phyloP scores from a whole-genome alignment of 2,113 vertebrate genomes.

The Gallinago jamesoni region DNA sequence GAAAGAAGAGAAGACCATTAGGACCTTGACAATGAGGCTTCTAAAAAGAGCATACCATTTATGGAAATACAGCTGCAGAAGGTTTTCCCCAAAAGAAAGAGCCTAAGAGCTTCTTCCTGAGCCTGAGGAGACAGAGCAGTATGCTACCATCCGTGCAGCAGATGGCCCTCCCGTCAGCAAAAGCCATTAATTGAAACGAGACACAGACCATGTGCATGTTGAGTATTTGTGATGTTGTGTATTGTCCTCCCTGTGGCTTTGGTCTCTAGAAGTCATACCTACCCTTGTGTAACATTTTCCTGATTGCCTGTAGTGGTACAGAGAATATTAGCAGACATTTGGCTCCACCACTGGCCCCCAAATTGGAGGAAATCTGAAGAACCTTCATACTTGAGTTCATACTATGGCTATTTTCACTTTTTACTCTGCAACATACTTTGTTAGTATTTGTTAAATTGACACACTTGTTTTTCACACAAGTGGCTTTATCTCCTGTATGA shows the following conservation, averaged over 20 bases:
- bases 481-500: not conserved
- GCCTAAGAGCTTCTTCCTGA: not conserved
- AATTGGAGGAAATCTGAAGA: not conserved
- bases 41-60: not conserved
- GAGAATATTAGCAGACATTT: not conserved
- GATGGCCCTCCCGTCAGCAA: too few relatives aligned
- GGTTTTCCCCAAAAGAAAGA: not conserved
- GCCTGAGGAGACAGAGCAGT: not conserved
- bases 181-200: fast-evolving
- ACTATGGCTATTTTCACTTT: not conserved
- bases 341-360: fast-evolving
- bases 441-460: not conserved
- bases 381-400: not conserved
- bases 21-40: not conserved
- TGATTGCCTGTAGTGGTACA: not conserved
- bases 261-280: not conserved
- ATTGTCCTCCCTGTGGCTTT: too few relatives aligned
- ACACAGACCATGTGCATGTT: too few relatives aligned
- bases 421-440: not conserved
- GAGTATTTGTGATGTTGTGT: fast-evolving
- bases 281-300: not conserved
- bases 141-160: not conserved
- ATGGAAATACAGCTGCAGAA: not conserved
- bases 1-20: not conserved
- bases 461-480: not conserved